A percentile compares a stretch with the other conserved stretches of the same genome.
These are phyloP conservation scores for Eptesicus fuscus DNA, from an alignment of 2,113 vertebrate species.

Conservation along the genomic window DNA sequence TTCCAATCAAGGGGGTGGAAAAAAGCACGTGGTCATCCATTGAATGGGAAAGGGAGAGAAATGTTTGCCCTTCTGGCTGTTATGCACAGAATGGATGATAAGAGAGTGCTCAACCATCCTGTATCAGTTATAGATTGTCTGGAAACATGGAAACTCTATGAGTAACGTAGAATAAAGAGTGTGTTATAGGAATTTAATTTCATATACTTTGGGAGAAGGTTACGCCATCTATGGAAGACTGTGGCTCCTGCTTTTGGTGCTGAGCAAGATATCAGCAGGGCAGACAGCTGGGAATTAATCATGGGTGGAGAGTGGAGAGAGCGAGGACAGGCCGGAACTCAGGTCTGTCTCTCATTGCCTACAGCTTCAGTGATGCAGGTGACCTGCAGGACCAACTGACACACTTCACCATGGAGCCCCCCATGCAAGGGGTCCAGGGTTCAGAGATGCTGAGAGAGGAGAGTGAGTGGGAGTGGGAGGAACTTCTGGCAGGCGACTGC, in stretches of 20 bases:
- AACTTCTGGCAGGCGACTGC: too few species aligned
- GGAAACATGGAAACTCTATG: neutral
- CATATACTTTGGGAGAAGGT: neutral
- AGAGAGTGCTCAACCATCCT: neutral
- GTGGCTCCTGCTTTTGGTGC: neutral
- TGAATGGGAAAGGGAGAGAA: conserved; percentile 9
- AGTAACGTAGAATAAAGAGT: neutral
- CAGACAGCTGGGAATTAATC: neutral
- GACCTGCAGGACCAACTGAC: neutral
- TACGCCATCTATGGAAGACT: neutral
- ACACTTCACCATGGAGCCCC: neutral
- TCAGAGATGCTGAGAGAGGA: neutral
- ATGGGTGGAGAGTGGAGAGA: neutral
- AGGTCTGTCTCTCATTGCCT: neutral
- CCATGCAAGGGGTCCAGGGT: fast-evolving
- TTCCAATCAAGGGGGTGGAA: conserved; percentile 4
- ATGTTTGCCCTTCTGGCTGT: neutral
- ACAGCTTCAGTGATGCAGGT: neutral
- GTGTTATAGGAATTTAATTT: neutral
- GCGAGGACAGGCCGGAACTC: neutral
- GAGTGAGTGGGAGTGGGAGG: neutral
- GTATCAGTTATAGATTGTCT: neutral
- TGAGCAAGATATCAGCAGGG: neutral
- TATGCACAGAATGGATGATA: neutral
- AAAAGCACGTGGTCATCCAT: neutral